Conservation (phyloP, 2,113 vertebrate species). For the Gadus chalcogrammus region DNA sequence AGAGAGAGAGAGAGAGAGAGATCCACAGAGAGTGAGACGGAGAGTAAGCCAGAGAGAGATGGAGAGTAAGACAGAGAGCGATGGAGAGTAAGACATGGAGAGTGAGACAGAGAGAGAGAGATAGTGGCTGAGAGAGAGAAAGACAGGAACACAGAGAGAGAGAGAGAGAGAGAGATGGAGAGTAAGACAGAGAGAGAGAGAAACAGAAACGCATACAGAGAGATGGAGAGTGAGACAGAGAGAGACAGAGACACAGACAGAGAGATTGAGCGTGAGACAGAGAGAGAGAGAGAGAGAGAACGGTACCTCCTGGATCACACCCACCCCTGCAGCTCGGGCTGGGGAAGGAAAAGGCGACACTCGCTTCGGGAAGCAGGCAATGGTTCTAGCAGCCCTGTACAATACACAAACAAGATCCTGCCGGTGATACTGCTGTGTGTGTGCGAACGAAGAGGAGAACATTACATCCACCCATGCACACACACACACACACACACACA, state of each 20-base stretch:
- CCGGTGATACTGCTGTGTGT: conserved; percentile 21
- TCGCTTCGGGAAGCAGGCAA: conserved; percentile 43
- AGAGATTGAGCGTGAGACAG: no score
- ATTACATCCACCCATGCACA: no score
- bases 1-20: no score
- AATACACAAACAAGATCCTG: conserved; percentile 42
- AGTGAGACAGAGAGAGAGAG: no score
- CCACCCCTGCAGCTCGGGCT: neutral
- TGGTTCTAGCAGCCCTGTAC: conserved; percentile 24
- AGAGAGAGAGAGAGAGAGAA: neutral
- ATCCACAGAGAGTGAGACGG: no score
- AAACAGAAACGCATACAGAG: no score
- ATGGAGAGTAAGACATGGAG: neutral
- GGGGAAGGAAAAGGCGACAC: neutral
- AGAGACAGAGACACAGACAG: no score
- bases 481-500: conserved; percentile 14
- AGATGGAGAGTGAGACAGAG: no score
- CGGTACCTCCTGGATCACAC: neutral
- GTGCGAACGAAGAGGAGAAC: neutral
- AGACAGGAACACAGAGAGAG: neutral
- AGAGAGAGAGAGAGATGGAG: no score
- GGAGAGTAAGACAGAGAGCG: neutral
- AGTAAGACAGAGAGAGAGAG: no score
- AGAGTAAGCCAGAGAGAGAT: no score
- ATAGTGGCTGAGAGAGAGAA: neutral